A percentile compares a stretch with the other conserved stretches of the same genome.
phyloP scores from a whole-genome alignment of 2,113 vertebrate species.

The Xiphias gladius region DNA sequence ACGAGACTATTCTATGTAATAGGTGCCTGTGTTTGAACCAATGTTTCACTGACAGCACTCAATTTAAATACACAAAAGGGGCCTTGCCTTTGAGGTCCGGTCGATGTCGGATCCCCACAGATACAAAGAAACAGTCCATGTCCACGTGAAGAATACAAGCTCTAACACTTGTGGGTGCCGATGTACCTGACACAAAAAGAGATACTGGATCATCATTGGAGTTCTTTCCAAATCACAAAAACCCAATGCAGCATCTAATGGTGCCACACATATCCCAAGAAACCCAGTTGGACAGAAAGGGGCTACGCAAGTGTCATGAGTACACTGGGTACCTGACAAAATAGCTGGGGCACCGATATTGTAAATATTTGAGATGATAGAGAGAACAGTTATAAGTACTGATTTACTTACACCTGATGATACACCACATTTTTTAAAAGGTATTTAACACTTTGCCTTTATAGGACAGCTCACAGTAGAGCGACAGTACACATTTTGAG shows the following conservation, averaged over 20 bases:
- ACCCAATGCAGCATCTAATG: background rate
- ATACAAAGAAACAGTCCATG: slow-evolving; percentile 99
- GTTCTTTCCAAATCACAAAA: background rate
- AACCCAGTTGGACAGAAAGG: background rate
- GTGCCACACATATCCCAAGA: background rate
- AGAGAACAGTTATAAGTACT: background rate
- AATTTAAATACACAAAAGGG: background rate
- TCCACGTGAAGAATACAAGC: slow-evolving; percentile 97
- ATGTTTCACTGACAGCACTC: background rate
- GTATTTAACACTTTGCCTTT: background rate
- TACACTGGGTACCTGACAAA: background rate
- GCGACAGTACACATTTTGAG: background rate
- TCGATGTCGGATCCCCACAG: slow-evolving; percentile 94
- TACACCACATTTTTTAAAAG: too few relatives aligned
- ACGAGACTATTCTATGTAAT: background rate
- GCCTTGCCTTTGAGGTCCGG: slow-evolving; percentile 93
- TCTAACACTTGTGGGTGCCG: slow-evolving; percentile 51
- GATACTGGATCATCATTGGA: background rate
- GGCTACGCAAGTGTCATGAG: background rate
- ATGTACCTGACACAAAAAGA: slow-evolving; percentile 59
- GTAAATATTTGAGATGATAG: background rate
- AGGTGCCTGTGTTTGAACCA: background rate
- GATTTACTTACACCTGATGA: background rate
- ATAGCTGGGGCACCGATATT: background rate
- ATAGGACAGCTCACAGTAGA: background rate